Evolutionary conservation across 2,888 invertebrate species (phyloP).

Genomic region (Cinara cedri): DNA sequence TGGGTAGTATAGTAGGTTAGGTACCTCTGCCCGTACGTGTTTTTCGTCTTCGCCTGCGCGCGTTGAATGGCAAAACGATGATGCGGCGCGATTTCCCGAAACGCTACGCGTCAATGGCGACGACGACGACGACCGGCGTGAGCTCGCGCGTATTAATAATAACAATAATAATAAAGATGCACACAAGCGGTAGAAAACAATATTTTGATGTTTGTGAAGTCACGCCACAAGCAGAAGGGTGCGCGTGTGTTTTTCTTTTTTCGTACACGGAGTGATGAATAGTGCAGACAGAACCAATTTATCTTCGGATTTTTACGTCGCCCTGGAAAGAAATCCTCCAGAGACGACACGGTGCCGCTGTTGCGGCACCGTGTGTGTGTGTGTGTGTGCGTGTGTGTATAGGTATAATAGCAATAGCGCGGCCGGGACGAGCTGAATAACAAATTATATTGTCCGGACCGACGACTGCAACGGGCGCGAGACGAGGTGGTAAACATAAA

Average conservation of each 20-base stretch:
- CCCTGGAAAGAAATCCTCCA: conserved; percentile 55
- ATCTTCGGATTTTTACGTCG: conserved; percentile 55
- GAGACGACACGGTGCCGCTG: conserved; percentile 39
- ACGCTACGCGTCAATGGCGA: too few species aligned
- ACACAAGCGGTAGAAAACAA: conserved; percentile 44
- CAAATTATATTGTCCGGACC: conserved; percentile 53
- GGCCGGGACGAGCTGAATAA: conserved; percentile 50
- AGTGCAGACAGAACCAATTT: conserved; percentile 56
- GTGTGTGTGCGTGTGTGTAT: too few species aligned
- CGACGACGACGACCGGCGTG: background rate
- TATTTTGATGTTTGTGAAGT: conserved; percentile 56
- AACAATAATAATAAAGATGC: conserved; percentile 8
- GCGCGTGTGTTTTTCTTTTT: background rate
- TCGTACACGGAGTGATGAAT: conserved; percentile 44
- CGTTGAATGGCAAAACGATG: conserved; percentile 44
- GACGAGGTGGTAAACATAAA: conserved; percentile 41
- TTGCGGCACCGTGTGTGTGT: too few species aligned
- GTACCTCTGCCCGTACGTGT: too few species aligned
- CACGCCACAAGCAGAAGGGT: conserved; percentile 22
- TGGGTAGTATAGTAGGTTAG: too few species aligned
- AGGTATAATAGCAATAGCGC: too few species aligned
- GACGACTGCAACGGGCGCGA: too few species aligned
- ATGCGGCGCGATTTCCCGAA: conserved; percentile 47
- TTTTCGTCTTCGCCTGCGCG: too few species aligned
- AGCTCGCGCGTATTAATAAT: background rate